phyloP scores from a whole-genome alignment of 2,888 invertebrate genomes.

The Idaea biselata region DNA sequence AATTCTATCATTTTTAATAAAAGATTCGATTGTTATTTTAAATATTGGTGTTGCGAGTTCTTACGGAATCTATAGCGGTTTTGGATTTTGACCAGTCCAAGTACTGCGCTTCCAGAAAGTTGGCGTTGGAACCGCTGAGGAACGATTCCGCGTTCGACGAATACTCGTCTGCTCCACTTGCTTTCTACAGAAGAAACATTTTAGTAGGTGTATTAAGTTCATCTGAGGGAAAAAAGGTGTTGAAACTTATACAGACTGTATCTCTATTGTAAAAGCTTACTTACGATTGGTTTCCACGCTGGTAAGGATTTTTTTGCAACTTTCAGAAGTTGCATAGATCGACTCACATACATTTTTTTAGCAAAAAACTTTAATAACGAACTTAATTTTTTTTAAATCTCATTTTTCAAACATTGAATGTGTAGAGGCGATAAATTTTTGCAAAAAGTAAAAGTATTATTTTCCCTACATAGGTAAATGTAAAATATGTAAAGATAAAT shows the following conservation, averaged over 20 bases:
- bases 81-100: slow-evolving; percentile 63
- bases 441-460: background rate
- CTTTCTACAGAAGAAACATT: background rate
- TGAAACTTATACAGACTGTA: background rate
- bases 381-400: background rate
- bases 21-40: background rate
- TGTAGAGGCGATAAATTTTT: background rate
- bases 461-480: background rate
- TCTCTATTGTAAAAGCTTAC: background rate
- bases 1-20: background rate
- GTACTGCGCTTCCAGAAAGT: slow-evolving; percentile 69
- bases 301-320: slow-evolving; percentile 23
- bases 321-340: slow-evolving; percentile 30
- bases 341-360: slow-evolving; percentile 33
- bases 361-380: slow-evolving; percentile 4
- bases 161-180: slow-evolving; percentile 1
- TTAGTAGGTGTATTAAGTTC: no score
- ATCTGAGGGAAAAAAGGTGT: no score
- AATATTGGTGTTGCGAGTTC: slow-evolving; percentile 20
- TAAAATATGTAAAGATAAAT: background rate
- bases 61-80: slow-evolving; percentile 58
- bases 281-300: slow-evolving; percentile 8
- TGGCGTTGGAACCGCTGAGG: slow-evolving; percentile 64
- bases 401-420: background rate
- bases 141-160: slow-evolving; percentile 63